Evolutionary conservation across 2,888 invertebrate genomes (phyloP), one percentile per base, ranked within the genome.

Genomic region (Aproaerema taeniolella): DNA sequence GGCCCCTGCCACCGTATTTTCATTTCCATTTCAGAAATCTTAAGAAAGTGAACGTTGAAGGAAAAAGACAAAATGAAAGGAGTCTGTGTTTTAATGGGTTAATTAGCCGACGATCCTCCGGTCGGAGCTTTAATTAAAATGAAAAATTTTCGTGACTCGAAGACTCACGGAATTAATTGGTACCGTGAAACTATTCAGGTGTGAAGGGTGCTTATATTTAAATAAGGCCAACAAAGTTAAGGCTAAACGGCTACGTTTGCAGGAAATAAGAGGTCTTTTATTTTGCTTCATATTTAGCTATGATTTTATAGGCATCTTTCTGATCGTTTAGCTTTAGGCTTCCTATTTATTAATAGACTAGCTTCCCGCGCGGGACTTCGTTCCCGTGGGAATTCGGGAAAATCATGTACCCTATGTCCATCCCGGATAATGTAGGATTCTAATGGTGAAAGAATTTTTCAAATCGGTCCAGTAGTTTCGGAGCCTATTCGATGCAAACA

Each of bases 41-140:
- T 70, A 75, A 81, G 75, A 80, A 78, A 78, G 73, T 73, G 76
- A 78, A 75, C 74, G 72, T 53, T 68, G 55, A 58, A 55, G 57
- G 63, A 69, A 41, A 80, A 79, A 78, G 71, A 75, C 69, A 70
- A 68, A 80, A 85, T 71, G 70, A 73, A 76, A 74, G 69, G 59
- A 82, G 71, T 73, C 80, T 74, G 77, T 76, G 73, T 83, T 85
- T 81, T 85, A 85, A 86, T 85, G 82, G 82, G 82, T 83, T 82
- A 85, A 86, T 86, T 85, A 85, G 85, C 75, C 71, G 67, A 65
- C 78, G 81, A 85, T 82, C 75, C 83, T 63, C 70, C 73, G 70
- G 77, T 74, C 58, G 70, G 70, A 58, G 74, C 70, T 82, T 83
- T 85, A 85, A 85, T 85, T 83, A 85, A 85, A 85, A 82, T 81